Evolutionary conservation across 2,797 vertebrate species (phyloP), one percentile per base, ranked within the genome.

Genomic region (Oophaga sylvatica): DNA sequence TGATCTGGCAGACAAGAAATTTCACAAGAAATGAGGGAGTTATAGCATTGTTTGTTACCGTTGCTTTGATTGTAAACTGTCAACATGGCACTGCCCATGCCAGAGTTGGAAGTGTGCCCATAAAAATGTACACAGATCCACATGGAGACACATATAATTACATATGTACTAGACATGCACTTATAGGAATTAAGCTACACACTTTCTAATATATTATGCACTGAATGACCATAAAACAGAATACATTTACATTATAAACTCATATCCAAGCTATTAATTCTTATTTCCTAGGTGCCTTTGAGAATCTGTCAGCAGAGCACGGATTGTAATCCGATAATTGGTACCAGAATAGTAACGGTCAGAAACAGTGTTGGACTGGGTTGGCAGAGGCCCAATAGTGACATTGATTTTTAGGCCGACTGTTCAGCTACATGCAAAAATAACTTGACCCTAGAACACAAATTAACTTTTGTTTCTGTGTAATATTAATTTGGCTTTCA

Each of bases 11-110:
- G 62, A 16, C n/a, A 16, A 22, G 86, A 41, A 53, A 75, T 87
- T 87, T 62, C 85, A 76, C 85, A 87, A 87, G 70, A 82, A 29
- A 82, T 53, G 16, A 76, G 13, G 63, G 86, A 56, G 71, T 65
- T 71, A 48, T 60, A 56, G 45, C 19, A 31, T 56, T 81, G 57
- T 75, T 81, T 75, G 11, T 20, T 45, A 81, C 12, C 2, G 10
- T 81, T 41, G 79, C 19, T 81, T 81, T 65, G 22, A 77, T 77
- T 77, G n/a, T 56, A 63, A 80, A 80, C 59, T 80, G 10, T 80
- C 19, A 80, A 41, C 78, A 59, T 60, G 76, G 48, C 45, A 73
- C 70, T 75, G 19, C 71, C 71, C 71, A 75, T 75, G 20, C 20
- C 35, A 73, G 35, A 17, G 20, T 31, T 73, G 35, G 70, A 73